These are phyloP conservation scores for Ectropis crepuscularia DNA, from an alignment of 2,888 invertebrate species.

Conservation along the genomic window DNA sequence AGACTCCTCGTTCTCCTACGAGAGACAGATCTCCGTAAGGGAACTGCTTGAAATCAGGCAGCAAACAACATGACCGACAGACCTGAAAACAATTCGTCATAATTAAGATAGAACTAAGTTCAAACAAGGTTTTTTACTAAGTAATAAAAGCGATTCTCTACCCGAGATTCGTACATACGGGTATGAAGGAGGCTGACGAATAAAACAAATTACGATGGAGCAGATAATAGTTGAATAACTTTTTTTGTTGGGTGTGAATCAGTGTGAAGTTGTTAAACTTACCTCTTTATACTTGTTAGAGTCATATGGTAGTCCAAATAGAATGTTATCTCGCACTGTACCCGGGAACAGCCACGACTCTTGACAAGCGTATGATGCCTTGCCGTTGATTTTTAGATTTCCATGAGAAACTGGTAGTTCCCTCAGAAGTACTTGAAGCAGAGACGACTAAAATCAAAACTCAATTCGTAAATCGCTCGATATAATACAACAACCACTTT, in stretches of 20 bases:
- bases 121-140: too few relatives aligned
- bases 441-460: conserved; percentile 78
- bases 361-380: conserved; percentile 90
- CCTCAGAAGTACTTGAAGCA: conserved; percentile 88
- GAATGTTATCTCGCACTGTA: conserved; percentile 92
- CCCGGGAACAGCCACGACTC: conserved; percentile 93
- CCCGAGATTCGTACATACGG: too few relatives aligned
- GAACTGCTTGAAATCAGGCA: conserved; percentile 89
- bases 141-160: too few relatives aligned
- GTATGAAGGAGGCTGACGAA: too few relatives aligned
- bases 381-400: conserved; percentile 85
- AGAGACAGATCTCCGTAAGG: conserved; percentile 91
- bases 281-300: conserved; percentile 86
- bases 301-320: conserved; percentile 89
- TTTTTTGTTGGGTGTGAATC: too few relatives aligned
- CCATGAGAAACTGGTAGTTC: conserved; percentile 88
- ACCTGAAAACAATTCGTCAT: conserved; percentile 65
- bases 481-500: not conserved
- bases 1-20: conserved; percentile 92
- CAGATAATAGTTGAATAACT: too few relatives aligned
- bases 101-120: too few relatives aligned
- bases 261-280: conserved; percentile 19
- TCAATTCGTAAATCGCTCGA: not conserved
- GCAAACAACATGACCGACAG: conserved; percentile 86
- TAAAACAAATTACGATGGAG: too few relatives aligned